phyloP scores from a whole-genome alignment of 2,797 vertebrate genomes.

The Falco novaeseelandiae region DNA sequence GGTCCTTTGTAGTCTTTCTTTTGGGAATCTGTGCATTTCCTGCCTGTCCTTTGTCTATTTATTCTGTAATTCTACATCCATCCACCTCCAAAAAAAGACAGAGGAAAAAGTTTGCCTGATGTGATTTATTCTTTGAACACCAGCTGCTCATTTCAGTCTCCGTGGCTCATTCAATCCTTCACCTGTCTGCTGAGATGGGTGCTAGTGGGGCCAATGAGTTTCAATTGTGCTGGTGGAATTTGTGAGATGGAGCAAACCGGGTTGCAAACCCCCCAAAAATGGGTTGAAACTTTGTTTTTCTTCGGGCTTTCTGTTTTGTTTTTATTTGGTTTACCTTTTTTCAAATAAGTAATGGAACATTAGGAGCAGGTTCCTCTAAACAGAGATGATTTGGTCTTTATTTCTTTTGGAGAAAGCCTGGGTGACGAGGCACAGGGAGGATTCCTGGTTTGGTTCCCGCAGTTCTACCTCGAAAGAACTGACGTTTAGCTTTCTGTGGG shows the following conservation, averaged over 20 bases:
- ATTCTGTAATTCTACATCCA: not conserved
- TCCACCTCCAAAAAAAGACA: not conserved
- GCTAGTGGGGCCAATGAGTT: not conserved
- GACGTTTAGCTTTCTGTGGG: conserved; percentile 32
- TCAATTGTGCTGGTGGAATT: not conserved
- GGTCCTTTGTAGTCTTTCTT: not conserved
- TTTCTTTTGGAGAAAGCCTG: not conserved
- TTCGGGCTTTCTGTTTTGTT: not conserved
- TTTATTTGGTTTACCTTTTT: not conserved
- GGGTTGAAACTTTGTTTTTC: not conserved
- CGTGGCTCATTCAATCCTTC: not conserved
- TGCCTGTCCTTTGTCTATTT: not conserved
- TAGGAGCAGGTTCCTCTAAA: not conserved
- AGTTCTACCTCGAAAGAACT: conserved; percentile 58
- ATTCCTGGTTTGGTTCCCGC: not conserved
- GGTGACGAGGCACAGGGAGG: not conserved
- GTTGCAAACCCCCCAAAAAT: not conserved
- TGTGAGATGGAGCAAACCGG: not conserved
- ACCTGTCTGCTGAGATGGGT: not conserved
- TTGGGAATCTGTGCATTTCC: not conserved
- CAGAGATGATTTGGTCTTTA: not conserved
- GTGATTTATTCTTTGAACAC: not conserved
- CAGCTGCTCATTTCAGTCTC: conserved; percentile 43
- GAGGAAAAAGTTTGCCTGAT: not conserved
- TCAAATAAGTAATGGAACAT: not conserved